A percentile compares a stretch with the other conserved stretches of the same genome.
These are phyloP conservation scores for Xiphophorus birchmanni DNA, from an alignment of 2,797 vertebrate genomes.

Conservation along the genomic window DNA sequence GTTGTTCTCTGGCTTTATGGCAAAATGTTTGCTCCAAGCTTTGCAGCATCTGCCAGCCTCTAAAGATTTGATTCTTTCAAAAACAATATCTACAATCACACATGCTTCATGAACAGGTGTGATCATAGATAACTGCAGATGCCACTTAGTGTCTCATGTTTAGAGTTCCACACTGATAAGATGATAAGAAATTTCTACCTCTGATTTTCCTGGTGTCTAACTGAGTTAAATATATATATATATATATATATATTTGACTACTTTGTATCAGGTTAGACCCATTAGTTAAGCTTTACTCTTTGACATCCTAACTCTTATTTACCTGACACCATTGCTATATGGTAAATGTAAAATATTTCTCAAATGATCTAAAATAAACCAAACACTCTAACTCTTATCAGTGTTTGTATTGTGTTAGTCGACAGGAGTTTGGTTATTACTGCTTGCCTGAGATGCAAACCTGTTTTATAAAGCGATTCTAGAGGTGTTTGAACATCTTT, in stretches of 20 bases:
- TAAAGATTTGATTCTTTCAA: background rate
- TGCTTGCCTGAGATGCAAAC: slow-evolving; percentile 52
- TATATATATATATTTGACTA: background rate
- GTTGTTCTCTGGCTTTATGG: background rate
- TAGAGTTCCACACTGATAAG: background rate
- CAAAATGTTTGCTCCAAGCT: background rate
- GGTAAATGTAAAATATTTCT: background rate
- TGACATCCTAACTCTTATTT: background rate
- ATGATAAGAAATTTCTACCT: background rate
- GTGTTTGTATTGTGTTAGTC: background rate
- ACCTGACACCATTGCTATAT: background rate
- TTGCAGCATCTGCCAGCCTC: background rate
- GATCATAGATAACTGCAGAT: background rate
- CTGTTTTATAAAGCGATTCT: slow-evolving; percentile 22
- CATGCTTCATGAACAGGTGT: background rate
- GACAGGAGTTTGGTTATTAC: slow-evolving; percentile 8
- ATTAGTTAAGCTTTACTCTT: background rate
- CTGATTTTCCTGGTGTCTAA: background rate
- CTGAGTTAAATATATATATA: too few species aligned
- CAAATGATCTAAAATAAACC: background rate
- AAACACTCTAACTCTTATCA: background rate
- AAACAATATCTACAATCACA: background rate
- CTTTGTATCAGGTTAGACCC: background rate
- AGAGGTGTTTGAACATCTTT: slow-evolving; percentile 22
- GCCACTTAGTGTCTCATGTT: too few species aligned